Evolutionary conservation across 2,797 vertebrate species (phyloP).

Genomic region (Tachyglossus aculeatus): DNA sequence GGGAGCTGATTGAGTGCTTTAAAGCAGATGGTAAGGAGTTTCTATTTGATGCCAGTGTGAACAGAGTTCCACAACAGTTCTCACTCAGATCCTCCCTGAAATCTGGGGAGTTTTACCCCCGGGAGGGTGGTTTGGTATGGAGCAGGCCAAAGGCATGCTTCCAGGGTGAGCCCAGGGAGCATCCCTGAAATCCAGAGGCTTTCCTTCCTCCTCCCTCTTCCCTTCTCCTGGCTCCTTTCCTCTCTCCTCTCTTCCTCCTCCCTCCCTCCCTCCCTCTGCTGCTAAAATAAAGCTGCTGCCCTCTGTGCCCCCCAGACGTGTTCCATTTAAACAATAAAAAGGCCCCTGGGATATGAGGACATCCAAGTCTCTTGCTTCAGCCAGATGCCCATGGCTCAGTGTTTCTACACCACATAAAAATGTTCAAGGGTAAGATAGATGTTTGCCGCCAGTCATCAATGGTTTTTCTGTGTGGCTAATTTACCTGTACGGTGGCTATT

Average conservation of each 20-base stretch:
- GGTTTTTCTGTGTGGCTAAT: conserved; percentile 51
- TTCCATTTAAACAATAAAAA: conserved; percentile 20
- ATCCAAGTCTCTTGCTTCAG: conserved; percentile 42
- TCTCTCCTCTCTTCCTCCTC: too few species aligned
- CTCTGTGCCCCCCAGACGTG: conserved; percentile 35
- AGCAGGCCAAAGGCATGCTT: too few species aligned
- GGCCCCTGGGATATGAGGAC: conserved; percentile 33
- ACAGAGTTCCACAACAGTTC: too few species aligned
- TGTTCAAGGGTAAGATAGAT: conserved; percentile 46
- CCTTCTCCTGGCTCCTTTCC: too few species aligned
- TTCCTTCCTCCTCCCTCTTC: too few species aligned
- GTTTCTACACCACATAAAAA: conserved; percentile 56
- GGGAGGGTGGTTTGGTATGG: neutral
- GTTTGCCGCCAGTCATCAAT: conserved; percentile 67
- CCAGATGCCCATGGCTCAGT: conserved; percentile 33
- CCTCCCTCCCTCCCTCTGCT: conserved; percentile 20
- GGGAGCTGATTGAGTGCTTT: too few species aligned
- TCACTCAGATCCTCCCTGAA: conserved; percentile 24
- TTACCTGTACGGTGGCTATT: conserved; percentile 53
- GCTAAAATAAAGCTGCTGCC: conserved; percentile 49
- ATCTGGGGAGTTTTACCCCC: conserved; percentile 6
- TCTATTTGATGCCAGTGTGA: too few species aligned
- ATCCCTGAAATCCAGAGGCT: too few species aligned
- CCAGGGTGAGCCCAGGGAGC: too few species aligned
- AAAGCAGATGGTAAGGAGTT: too few species aligned